A percentile compares a stretch with the other conserved stretches of the same genome.
Conservation (phyloP, 2,113 vertebrate genomes). For the Meleagris gallopavo region DNA sequence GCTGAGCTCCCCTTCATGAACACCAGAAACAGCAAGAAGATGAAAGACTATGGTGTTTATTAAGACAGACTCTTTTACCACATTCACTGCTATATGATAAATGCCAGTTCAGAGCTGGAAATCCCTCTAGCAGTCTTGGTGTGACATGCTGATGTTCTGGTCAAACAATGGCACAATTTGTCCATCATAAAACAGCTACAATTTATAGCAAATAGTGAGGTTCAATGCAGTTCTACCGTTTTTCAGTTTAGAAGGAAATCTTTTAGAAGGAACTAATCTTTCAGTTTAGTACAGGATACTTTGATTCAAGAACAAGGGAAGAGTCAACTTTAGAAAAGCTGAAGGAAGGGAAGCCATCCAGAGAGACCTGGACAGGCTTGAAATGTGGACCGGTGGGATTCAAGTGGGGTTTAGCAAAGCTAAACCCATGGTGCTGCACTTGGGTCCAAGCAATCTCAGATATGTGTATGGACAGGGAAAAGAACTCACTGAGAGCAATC, state of each 20-base stretch:
- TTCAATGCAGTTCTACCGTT: neutral
- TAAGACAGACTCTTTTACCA: neutral
- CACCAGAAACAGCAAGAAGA: neutral
- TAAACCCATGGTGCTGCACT: too few species aligned
- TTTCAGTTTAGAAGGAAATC: neutral
- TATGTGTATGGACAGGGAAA: neutral
- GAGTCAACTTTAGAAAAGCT: neutral
- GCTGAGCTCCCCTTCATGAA: neutral
- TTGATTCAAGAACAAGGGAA: neutral
- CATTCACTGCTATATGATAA: neutral
- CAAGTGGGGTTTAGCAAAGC: neutral
- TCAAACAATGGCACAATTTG: neutral
- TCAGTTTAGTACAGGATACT: neutral
- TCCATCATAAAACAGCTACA: neutral
- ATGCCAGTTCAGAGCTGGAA: neutral
- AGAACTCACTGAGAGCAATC: neutral
- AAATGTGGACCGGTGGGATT: neutral
- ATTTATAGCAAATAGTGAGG: fast-evolving
- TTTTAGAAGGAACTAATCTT: neutral
- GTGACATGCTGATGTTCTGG: neutral
- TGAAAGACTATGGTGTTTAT: neutral
- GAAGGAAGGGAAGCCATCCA: too few species aligned
- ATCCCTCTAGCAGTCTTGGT: neutral
- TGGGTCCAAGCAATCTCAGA: neutral
- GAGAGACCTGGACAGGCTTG: neutral